Percentiles rank a stretch among this genome's conserved stretches.
Evolutionary conservation across 2,113 vertebrate genomes (phyloP).

Genomic region (Sakesphorus luctuosus): DNA sequence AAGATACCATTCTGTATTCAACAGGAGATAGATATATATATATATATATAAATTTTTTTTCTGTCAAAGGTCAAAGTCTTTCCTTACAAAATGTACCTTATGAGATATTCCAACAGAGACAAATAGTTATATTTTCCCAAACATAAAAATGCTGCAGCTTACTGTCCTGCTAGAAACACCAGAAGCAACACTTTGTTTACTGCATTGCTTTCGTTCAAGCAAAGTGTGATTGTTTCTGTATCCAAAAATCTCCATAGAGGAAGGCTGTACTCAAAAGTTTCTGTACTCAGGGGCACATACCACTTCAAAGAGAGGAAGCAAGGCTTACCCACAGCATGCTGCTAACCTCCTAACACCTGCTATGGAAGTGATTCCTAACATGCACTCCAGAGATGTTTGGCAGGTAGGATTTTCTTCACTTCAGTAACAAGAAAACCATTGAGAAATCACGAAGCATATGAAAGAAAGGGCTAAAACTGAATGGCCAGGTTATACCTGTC

Average conservation of each 20-base stretch:
- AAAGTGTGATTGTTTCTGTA: background rate
- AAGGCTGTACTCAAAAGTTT: background rate
- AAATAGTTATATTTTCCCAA: background rate
- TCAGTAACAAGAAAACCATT: background rate
- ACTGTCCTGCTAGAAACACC: background rate
- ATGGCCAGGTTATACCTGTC: background rate
- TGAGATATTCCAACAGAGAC: background rate
- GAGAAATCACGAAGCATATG: background rate
- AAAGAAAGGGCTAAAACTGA: background rate
- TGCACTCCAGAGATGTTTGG: background rate
- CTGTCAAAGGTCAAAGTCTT: background rate
- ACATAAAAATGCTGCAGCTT: background rate
- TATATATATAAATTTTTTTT: background rate
- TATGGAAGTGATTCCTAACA: background rate
- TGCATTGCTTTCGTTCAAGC: fast-evolving
- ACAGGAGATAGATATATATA: background rate
- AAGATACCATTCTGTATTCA: background rate
- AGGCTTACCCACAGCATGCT: background rate
- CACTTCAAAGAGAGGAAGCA: background rate
- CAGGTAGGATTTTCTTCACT: background rate
- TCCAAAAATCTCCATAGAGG: background rate
- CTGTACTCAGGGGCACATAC: background rate
- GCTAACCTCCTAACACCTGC: background rate
- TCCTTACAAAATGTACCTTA: background rate
- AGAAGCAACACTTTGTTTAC: background rate